A percentile compares a stretch with the other conserved stretches of the same genome.
Evolutionary conservation across 2,797 vertebrate species (phyloP).

Genomic region (Sebastes wilsoni): DNA sequence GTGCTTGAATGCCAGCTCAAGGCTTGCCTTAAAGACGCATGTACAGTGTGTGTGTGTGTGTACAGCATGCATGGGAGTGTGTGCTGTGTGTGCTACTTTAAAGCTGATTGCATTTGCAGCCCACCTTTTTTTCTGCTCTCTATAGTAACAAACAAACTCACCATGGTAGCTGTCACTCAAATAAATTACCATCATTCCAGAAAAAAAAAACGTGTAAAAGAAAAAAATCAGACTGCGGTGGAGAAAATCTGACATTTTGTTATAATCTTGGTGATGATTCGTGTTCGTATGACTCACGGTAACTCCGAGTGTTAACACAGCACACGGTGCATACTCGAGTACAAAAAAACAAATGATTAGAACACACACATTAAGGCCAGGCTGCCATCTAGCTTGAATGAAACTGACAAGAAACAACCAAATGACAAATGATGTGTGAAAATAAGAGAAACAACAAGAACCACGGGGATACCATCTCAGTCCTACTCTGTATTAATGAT

Average conservation of each 20-base stretch:
- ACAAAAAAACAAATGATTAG: background rate
- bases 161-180: slow-evolving; percentile 2
- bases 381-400: background rate
- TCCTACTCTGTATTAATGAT: background rate
- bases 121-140: slow-evolving; percentile 7
- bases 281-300: background rate
- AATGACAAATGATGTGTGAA: background rate
- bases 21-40: no score
- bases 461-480: background rate
- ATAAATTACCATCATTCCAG: slow-evolving; percentile 4
- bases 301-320: background rate
- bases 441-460: background rate
- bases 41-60: no score
- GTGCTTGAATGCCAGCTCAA: no score
- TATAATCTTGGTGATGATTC: background rate
- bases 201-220: background rate
- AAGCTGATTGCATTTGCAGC: slow-evolving; percentile 3
- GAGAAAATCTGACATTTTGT: background rate
- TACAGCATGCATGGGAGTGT: background rate
- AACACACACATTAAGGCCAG: background rate
- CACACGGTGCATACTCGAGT: background rate
- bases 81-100: background rate
- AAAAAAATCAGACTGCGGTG: background rate
- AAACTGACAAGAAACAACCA: background rate
- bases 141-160: slow-evolving; percentile 10